These are phyloP conservation scores for Lepetodrilus schrolli DNA, from an alignment of 2,888 invertebrate species.

Conservation along the genomic window DNA sequence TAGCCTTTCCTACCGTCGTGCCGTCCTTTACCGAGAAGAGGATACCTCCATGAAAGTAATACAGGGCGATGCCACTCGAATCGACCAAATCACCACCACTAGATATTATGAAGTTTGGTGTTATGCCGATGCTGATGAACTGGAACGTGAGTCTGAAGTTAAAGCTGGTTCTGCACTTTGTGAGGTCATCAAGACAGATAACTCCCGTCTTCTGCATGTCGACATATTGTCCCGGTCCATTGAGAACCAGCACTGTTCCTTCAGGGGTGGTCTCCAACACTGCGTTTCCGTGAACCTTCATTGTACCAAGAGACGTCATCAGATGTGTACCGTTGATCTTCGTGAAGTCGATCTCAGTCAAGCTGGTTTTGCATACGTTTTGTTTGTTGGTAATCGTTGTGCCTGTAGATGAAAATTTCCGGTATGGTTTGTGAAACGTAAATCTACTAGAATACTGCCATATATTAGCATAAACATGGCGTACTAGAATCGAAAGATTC, in stretches of 20 bases:
- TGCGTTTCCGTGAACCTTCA: conserved; percentile 24
- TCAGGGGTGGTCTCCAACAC: neutral
- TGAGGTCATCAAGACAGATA: conserved; percentile 53
- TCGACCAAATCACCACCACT: conserved; percentile 52
- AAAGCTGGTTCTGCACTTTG: conserved; percentile 50
- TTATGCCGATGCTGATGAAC: conserved; percentile 42
- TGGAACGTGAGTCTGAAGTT: conserved; percentile 52
- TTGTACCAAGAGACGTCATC: conserved; percentile 26
- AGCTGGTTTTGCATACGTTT: neutral
- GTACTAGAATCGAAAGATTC: too few relatives aligned
- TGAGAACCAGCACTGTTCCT: conserved; percentile 44
- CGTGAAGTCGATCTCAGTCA: conserved; percentile 13
- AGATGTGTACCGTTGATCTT: conserved; percentile 20
- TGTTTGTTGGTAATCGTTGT: too few relatives aligned
- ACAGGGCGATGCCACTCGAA: conserved; percentile 51
- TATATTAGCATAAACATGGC: too few relatives aligned
- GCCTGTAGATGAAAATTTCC: too few relatives aligned
- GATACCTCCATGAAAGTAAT: conserved; percentile 46
- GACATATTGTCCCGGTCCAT: conserved; percentile 50
- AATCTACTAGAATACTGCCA: too few relatives aligned
- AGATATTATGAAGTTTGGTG: conserved; percentile 56
- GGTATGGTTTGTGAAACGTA: too few relatives aligned
- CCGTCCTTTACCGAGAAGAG: conserved; percentile 51
- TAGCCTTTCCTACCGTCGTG: neutral
- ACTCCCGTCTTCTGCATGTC: conserved; percentile 51